phyloP scores from a whole-genome alignment of 2,888 invertebrate genomes.

The Barypeithes pellucidus region DNA sequence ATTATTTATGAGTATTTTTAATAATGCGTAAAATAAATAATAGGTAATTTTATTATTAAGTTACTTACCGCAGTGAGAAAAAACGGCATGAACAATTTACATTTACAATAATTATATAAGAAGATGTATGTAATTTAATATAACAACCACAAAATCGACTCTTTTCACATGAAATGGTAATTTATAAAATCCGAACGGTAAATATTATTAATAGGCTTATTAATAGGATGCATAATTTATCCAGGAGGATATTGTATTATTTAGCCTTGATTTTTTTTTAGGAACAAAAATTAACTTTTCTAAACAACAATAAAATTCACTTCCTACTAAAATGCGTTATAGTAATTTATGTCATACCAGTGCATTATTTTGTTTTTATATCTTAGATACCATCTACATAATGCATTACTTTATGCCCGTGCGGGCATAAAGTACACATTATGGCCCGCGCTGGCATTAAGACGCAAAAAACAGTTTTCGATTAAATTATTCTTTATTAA shows the following conservation, averaged over 20 bases:
- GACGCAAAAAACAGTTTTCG: too few species aligned
- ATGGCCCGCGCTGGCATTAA: too few species aligned
- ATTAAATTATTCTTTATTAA: too few species aligned
- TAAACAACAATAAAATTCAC: too few species aligned
- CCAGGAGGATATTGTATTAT: background rate
- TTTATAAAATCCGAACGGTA: background rate
- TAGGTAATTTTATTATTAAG: background rate
- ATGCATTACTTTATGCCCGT: too few species aligned
- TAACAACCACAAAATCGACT: background rate
- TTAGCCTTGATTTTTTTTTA: too few species aligned
- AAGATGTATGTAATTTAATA: background rate
- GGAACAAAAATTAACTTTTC: too few species aligned
- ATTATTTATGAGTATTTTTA: background rate
- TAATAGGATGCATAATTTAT: background rate
- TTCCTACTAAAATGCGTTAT: too few species aligned
- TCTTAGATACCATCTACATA: too few species aligned
- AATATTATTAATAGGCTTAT: background rate
- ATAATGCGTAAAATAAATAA: background rate
- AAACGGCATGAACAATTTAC: background rate
- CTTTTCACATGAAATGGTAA: background rate
- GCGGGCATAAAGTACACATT: too few species aligned
- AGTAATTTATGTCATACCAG: too few species aligned
- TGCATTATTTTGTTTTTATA: too few species aligned
- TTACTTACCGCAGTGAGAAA: conserved; percentile 5
- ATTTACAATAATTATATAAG: conserved; percentile 2